Evolutionary conservation across 2,888 invertebrate species (phyloP).

Genomic region (Nineta flava): DNA sequence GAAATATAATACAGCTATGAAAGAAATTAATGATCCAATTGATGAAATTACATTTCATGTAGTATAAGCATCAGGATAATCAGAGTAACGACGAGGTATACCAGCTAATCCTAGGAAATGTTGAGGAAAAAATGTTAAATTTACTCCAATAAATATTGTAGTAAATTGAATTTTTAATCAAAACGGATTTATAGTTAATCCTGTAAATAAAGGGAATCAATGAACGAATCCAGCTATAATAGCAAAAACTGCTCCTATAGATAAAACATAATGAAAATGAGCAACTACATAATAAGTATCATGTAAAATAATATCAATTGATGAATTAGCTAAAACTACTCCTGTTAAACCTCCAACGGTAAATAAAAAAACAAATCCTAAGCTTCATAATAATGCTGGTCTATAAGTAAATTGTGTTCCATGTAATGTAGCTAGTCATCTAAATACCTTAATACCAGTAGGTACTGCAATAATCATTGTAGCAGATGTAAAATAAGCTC

Average conservation of each 20-base stretch:
- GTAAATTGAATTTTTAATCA: no score
- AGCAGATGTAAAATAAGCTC: conserved; percentile 67
- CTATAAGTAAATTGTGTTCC: conserved; percentile 43
- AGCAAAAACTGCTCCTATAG: conserved; percentile 65
- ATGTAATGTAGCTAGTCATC: conserved; percentile 54
- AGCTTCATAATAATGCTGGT: no score
- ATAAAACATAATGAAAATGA: conserved; percentile 76
- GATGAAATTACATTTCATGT: no score
- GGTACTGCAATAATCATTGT: conserved; percentile 79
- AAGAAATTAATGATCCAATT: no score
- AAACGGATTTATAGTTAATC: conserved; percentile 38
- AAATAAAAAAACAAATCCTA: conserved; percentile 67
- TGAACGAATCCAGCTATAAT: conserved; percentile 58
- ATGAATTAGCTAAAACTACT: conserved; percentile 54
- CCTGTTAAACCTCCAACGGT: conserved; percentile 58
- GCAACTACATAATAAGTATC: no score
- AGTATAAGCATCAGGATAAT: no score
- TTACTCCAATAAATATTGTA: no score
- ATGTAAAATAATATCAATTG: conserved; percentile 59
- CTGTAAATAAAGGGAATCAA: conserved; percentile 54
- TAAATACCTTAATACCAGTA: conserved; percentile 72
- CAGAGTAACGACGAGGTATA: no score
- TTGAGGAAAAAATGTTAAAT: no score
- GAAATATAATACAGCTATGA: conserved; percentile 40
- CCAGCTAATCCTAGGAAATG: no score